Conservation (phyloP, 1,140 invertebrate genomes). For the Solenopsis invicta region DNA sequence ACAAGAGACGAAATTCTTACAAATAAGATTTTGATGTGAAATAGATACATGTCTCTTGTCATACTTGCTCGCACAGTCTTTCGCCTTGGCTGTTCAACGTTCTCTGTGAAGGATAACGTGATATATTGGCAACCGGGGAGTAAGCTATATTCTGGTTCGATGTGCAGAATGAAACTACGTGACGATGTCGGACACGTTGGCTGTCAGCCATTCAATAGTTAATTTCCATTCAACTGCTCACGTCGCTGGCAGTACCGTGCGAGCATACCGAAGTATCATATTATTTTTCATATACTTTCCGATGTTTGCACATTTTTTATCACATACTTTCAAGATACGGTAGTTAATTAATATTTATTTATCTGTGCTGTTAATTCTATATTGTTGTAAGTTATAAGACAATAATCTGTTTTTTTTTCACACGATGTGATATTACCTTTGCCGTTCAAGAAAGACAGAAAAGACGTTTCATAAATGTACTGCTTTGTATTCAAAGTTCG, state of each 20-base stretch:
- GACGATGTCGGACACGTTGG: constrained; percentile 72
- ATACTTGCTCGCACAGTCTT: constrained; percentile 16
- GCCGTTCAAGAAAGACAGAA: neutral
- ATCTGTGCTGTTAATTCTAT: neutral
- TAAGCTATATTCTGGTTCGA: constrained; percentile 50
- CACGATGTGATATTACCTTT: neutral
- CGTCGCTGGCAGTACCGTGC: constrained; percentile 3
- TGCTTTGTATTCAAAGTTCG: neutral
- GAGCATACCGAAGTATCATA: constrained; percentile 35
- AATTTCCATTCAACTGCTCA: constrained; percentile 78
- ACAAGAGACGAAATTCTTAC: neutral
- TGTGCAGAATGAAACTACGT: constrained; percentile 59
- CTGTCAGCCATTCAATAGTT: constrained; percentile 78
- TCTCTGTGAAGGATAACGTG: constrained; percentile 55
- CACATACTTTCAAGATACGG: neutral
- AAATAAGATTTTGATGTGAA: constrained; percentile 17
- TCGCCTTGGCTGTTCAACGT: constrained; percentile 51
- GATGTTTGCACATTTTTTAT: constrained; percentile 4
- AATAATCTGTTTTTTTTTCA: neutral
- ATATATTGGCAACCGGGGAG: constrained; percentile 68
- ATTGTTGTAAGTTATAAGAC: constrained; percentile 1
- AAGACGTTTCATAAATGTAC: neutral
- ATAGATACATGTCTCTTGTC: constrained; percentile 9
- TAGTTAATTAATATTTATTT: constrained; percentile 14
- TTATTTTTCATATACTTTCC: constrained; percentile 22